Evolutionary conservation across 2,797 vertebrate species (phyloP).

Genomic region (Avahi laniger): DNA sequence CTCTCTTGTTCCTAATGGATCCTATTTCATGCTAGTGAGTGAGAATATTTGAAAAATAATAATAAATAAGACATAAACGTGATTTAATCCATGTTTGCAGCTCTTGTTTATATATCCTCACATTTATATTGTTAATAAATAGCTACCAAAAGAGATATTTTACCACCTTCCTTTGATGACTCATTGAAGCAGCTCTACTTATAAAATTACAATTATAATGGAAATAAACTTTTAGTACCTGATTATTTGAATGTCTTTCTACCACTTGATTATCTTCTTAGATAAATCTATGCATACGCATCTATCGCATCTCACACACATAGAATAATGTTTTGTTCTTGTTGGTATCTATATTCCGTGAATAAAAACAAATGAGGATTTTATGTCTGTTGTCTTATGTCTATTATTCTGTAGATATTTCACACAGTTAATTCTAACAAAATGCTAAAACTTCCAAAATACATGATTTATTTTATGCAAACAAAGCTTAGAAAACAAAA

Average conservation of each 20-base stretch:
- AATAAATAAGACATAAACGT: background rate
- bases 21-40: background rate
- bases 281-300: background rate
- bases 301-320: background rate
- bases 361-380: background rate
- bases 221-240: background rate
- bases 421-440: background rate
- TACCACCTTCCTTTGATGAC: background rate
- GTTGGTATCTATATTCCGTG: background rate
- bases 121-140: background rate
- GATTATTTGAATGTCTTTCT: background rate
- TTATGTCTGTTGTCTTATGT: background rate
- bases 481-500: background rate
- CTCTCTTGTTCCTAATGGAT: background rate
- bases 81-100: background rate
- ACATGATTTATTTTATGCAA: slow-evolving; percentile 8
- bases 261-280: background rate
- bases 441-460: background rate
- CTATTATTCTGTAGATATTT: background rate
- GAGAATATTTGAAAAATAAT: background rate
- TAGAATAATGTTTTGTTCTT: background rate
- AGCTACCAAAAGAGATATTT: background rate
- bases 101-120: background rate
- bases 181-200: background rate
- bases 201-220: background rate